phyloP scores from a whole-genome alignment of 2,888 invertebrate genomes.

The Drosophila monieri region DNA sequence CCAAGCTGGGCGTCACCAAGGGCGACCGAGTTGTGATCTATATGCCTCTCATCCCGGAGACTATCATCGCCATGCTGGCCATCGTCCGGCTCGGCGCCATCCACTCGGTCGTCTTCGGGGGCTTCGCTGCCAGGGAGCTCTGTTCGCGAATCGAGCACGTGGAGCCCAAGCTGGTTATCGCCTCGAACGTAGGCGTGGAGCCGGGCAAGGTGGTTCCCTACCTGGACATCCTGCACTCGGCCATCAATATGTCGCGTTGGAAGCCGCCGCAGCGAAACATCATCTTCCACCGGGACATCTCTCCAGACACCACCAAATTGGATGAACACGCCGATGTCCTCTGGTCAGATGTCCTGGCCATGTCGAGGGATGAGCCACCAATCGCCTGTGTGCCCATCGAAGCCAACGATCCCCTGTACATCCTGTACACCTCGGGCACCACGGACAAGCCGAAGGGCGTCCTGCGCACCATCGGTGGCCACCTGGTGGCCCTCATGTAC shows the following conservation, averaged over 20 bases:
- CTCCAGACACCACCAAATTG: conserved; percentile 85
- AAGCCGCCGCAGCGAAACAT: conserved; percentile 90
- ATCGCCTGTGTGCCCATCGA: conserved; percentile 93
- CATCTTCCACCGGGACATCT: conserved; percentile 91
- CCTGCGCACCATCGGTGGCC: conserved; percentile 94
- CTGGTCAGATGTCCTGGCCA: conserved; percentile 90
- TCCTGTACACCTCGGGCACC: conserved; percentile 96
- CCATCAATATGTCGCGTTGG: conserved; percentile 89
- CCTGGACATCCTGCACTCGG: conserved; percentile 84
- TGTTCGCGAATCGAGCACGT: conserved; percentile 94
- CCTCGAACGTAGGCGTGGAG: conserved; percentile 96
- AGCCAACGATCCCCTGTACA: conserved; percentile 95
- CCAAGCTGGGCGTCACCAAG: conserved; percentile 90
- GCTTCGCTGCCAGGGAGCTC: conserved; percentile 95
- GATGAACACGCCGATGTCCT: conserved; percentile 88
- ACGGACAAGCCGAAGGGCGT: conserved; percentile 91
- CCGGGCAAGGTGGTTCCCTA: conserved; percentile 90
- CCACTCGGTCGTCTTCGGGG: conserved; percentile 98
- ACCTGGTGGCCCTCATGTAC: conserved; percentile 94
- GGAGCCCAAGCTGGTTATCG: conserved; percentile 94
- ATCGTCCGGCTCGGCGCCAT: conserved; percentile 94
- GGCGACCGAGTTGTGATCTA: conserved; percentile 96
- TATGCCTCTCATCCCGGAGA: conserved; percentile 97
- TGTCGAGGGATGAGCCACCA: conserved; percentile 83
- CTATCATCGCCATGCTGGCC: conserved; percentile 94